Conservation (phyloP, 2,888 invertebrate genomes). For the Chouioia cunea region DNA sequence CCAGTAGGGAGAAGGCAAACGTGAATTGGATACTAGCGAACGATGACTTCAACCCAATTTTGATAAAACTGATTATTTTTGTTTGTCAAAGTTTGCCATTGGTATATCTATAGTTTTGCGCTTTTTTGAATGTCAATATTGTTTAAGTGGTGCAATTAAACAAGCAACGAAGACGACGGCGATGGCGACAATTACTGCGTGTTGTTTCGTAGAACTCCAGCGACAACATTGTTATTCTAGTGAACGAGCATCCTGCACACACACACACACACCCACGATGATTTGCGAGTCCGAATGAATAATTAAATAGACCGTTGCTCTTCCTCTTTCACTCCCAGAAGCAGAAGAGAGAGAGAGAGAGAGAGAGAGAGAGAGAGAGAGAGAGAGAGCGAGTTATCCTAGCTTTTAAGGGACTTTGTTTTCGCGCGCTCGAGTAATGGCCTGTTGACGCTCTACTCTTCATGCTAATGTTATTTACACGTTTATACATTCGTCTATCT, state of each 20-base stretch:
- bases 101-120: too few species aligned
- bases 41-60: too few species aligned
- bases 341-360: constrained; percentile 7
- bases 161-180: too few species aligned
- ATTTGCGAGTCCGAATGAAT: constrained; percentile 13
- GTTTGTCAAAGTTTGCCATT: too few species aligned
- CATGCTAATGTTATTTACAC: constrained; percentile 29
- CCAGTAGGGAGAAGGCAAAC: too few species aligned
- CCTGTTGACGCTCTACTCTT: constrained; percentile 17
- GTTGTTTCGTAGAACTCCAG: not conserved
- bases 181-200: too few species aligned
- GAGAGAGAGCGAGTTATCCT: constrained; percentile 9
- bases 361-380: not conserved
- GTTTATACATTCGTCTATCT: not conserved
- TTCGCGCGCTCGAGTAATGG: constrained; percentile 32
- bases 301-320: constrained; percentile 14
- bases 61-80: too few species aligned
- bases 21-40: too few species aligned
- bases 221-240: constrained; percentile 43
- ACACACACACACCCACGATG: too few species aligned
- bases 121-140: too few species aligned
- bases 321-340: too few species aligned
- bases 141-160: too few species aligned
- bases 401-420: constrained; percentile 40
- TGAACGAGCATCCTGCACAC: constrained; percentile 30